phyloP scores from a whole-genome alignment of 2,113 vertebrate genomes.

The Spea multiplicata region DNA sequence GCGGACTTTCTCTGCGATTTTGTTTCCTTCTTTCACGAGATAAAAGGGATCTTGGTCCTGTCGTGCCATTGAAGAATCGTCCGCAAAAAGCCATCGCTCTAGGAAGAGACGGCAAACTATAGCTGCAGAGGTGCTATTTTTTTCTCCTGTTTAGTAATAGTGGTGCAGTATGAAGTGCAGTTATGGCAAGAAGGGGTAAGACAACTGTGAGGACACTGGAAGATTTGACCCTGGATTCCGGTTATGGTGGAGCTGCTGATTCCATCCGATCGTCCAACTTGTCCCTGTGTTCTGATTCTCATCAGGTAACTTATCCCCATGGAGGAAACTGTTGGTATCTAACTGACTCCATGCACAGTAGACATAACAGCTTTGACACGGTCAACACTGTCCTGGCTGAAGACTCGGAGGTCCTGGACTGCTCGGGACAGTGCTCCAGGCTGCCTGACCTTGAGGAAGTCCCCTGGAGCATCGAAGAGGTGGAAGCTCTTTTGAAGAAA shows the following conservation, averaged over 20 bases:
- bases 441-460: slow-evolving; percentile 98
- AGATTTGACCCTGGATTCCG: slow-evolving; percentile 97
- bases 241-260: slow-evolving; percentile 98
- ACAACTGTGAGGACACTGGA: slow-evolving; percentile 90
- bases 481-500: slow-evolving; percentile 80
- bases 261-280: slow-evolving; percentile 95
- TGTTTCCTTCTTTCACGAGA: neutral
- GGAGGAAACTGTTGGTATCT: slow-evolving; percentile 90
- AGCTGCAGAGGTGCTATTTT: slow-evolving; percentile 31
- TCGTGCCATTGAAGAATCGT: neutral
- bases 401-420: slow-evolving; percentile 96
- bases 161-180: slow-evolving; percentile 90
- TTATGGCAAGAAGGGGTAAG: slow-evolving; percentile 94
- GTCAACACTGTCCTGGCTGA: slow-evolving; percentile 97
- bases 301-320: slow-evolving; percentile 78
- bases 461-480: slow-evolving; percentile 93
- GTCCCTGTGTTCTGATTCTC: slow-evolving; percentile 94
- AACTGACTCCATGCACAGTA: slow-evolving; percentile 96
- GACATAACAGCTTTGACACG: slow-evolving; percentile 96
- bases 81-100: neutral
- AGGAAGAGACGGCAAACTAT: neutral
- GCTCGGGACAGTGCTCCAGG: slow-evolving; percentile 89
- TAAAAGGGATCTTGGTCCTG: neutral
- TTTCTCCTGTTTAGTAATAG: slow-evolving; percentile 50
- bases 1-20: neutral